phyloP scores from a whole-genome alignment of 2,113 vertebrate genomes.

The Dicentrarchus labrax region DNA sequence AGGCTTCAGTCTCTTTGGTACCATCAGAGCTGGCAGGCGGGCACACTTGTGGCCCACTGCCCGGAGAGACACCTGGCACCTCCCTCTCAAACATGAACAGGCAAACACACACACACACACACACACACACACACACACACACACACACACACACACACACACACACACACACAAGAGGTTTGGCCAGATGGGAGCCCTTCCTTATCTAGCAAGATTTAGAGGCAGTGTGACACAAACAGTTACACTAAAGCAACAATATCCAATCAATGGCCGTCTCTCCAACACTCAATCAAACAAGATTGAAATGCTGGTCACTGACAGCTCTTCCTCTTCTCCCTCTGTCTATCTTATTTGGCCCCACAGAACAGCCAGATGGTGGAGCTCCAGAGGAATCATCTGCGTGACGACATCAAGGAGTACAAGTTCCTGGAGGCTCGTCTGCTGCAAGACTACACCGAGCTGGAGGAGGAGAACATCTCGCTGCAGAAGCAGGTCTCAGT shows the following conservation, averaged over 20 bases:
- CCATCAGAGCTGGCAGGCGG: constrained; percentile 50
- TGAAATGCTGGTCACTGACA: constrained; percentile 34
- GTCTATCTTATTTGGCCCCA: neutral
- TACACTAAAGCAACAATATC: constrained; percentile 42
- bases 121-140: constrained; percentile 2
- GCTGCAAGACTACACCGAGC: constrained; percentile 97
- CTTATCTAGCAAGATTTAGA: constrained; percentile 51
- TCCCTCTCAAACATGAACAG: constrained; percentile 25
- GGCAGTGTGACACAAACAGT: constrained; percentile 35
- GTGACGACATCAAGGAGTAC: constrained; percentile 98
- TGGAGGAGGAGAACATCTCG: constrained; percentile 99
- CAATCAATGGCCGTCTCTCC: constrained; percentile 33
- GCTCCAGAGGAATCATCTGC: constrained; percentile 91
- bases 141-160: constrained; percentile 12
- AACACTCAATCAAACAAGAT: constrained; percentile 24
- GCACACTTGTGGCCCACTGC: constrained; percentile 62
- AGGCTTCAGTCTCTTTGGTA: constrained; percentile 50
- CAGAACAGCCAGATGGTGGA: constrained; percentile 94
- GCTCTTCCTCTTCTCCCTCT: constrained; percentile 23
- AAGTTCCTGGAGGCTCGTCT: constrained; percentile 95
- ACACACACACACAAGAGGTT: neutral
- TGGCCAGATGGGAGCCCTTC: constrained; percentile 56
- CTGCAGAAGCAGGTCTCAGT: constrained; percentile 98
- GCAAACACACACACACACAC: constrained; percentile 13
- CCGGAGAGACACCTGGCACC: constrained; percentile 69